phyloP scores from a whole-genome alignment of 2,888 invertebrate genomes.

The Acheta domesticus region DNA sequence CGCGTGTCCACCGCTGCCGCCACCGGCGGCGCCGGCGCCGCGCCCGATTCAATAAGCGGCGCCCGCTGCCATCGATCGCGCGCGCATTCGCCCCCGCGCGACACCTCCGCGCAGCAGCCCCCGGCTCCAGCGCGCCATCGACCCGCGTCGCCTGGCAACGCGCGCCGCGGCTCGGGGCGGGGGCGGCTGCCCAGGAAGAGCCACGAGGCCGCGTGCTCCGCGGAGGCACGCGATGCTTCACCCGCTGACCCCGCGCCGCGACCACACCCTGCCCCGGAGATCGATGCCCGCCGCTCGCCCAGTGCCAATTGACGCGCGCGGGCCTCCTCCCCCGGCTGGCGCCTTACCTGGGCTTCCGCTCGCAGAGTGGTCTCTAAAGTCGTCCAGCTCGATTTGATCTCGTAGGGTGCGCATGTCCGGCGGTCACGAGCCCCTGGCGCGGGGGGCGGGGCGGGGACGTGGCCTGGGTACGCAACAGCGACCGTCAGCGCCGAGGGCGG shows the following conservation, averaged over 20 bases:
- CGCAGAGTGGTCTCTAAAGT: slow-evolving; percentile 7
- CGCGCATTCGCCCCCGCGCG: background rate
- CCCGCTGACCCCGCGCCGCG: background rate
- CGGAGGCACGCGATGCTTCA: slow-evolving; percentile 18
- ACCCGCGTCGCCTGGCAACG: background rate
- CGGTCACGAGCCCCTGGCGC: background rate
- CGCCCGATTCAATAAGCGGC: background rate
- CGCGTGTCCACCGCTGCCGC: background rate
- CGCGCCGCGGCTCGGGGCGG: background rate
- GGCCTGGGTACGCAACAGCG: no score
- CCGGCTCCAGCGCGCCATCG: background rate
- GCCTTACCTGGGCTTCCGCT: background rate
- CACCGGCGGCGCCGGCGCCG: background rate
- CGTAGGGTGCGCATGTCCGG: slow-evolving; percentile 18
- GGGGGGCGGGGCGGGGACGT: background rate
- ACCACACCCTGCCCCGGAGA: background rate
- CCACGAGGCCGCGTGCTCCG: background rate
- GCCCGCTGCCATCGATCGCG: slow-evolving; percentile 8
- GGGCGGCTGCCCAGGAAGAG: background rate
- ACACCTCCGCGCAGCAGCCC: slow-evolving; percentile 7
- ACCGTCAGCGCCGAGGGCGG: no score
- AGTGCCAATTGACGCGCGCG: background rate
- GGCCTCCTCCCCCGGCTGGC: background rate
- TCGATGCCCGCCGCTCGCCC: background rate
- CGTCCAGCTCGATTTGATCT: slow-evolving; percentile 4